These are phyloP conservation scores for Yponomeuta evonymella DNA, from an alignment of 2,888 invertebrate genomes.

Conservation along the genomic window DNA sequence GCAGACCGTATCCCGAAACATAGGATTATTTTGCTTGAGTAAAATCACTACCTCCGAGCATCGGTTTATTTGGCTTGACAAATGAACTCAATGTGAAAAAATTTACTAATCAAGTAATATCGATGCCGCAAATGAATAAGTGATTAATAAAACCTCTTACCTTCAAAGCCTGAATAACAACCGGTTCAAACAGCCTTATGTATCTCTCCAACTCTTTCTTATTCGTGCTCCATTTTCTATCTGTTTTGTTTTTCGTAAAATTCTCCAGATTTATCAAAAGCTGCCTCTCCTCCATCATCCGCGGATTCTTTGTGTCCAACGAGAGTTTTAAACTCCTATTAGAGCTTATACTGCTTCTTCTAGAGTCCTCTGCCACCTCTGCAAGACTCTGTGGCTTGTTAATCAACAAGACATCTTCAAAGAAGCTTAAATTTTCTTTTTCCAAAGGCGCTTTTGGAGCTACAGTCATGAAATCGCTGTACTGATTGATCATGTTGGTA, in stretches of 20 bases:
- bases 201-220: constrained; percentile 80
- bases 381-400: constrained; percentile 34
- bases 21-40: too few species aligned
- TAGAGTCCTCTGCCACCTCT: constrained; percentile 31
- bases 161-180: constrained; percentile 94
- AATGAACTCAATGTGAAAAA: too few species aligned
- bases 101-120: too few species aligned
- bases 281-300: constrained; percentile 53
- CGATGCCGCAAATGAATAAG: too few species aligned
- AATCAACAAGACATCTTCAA: constrained; percentile 49
- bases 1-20: too few species aligned
- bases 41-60: too few species aligned
- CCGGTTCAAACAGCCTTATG: constrained; percentile 94
- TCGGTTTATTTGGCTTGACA: too few species aligned
- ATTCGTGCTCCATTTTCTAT: constrained; percentile 68
- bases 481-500: constrained; percentile 79
- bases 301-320: constrained; percentile 48
- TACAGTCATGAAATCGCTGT: constrained; percentile 57
- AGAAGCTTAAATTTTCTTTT: constrained; percentile 36
- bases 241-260: constrained; percentile 61
- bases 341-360: constrained; percentile 48
- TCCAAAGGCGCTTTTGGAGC: constrained; percentile 32
- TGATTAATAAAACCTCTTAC: constrained; percentile 52
- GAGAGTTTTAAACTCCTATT: constrained; percentile 53
- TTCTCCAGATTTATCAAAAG: constrained; percentile 61